Evolutionary conservation across 1,140 invertebrate species (phyloP).

Genomic region (Paracyclopina nana): DNA sequence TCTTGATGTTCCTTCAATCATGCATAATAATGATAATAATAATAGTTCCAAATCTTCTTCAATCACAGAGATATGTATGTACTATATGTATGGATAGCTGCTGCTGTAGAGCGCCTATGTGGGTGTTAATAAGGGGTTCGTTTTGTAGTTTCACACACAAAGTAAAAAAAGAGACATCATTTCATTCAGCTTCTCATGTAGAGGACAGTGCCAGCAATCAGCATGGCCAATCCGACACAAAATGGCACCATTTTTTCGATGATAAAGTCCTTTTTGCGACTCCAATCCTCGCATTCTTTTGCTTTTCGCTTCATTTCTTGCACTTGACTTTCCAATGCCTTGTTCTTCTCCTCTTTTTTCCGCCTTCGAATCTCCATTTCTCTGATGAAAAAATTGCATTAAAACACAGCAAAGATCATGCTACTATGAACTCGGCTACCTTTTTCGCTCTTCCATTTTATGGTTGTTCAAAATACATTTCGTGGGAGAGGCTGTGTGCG

Average conservation of each 20-base stretch:
- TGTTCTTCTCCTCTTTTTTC: conserved; percentile 2
- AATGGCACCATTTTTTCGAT: background rate
- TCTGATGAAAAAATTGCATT: background rate
- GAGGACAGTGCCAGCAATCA: too few relatives aligned
- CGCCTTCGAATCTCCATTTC: conserved; percentile 5
- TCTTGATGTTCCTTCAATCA: too few relatives aligned
- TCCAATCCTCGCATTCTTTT: background rate
- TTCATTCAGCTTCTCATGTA: too few relatives aligned
- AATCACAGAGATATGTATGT: too few relatives aligned
- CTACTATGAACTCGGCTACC: background rate
- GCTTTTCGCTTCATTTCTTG: conserved; percentile 3
- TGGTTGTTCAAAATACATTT: background rate
- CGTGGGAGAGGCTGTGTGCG: too few relatives aligned
- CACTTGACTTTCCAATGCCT: conserved; percentile 2
- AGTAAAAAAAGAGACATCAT: too few relatives aligned
- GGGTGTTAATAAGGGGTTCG: too few relatives aligned
- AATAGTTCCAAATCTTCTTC: too few relatives aligned
- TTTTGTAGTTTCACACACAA: too few relatives aligned
- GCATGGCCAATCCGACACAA: background rate
- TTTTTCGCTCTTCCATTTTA: conserved; percentile 5
- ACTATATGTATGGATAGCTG: too few relatives aligned
- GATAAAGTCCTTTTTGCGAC: background rate
- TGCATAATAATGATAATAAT: too few relatives aligned
- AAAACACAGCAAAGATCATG: background rate
- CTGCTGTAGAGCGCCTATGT: too few relatives aligned